Evolutionary conservation across 1,140 invertebrate genomes (phyloP).

Genomic region (Drusus annulatus): DNA sequence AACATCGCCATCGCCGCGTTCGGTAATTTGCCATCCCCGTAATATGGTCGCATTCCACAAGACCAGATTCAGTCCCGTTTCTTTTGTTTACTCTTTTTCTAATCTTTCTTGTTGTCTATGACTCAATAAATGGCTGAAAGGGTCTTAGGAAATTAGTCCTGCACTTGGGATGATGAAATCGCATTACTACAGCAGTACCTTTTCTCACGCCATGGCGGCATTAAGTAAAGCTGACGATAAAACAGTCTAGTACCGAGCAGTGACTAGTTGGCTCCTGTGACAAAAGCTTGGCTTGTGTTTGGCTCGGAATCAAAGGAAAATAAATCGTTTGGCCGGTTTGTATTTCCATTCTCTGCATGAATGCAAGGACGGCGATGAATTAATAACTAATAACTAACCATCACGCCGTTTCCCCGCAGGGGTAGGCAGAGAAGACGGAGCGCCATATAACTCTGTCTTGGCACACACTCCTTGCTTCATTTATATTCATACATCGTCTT

Average conservation of each 20-base stretch:
- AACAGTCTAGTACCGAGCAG: not conserved
- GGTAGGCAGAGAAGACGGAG: too few species aligned
- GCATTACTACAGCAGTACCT: not conserved
- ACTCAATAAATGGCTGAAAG: slow-evolving; percentile 29
- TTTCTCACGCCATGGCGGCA: slow-evolving; percentile 10
- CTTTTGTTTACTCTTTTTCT: slow-evolving; percentile 28
- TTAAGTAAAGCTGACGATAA: not conserved
- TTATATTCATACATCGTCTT: too few species aligned
- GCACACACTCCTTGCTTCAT: too few species aligned
- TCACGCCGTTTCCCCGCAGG: too few species aligned
- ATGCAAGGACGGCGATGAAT: too few species aligned
- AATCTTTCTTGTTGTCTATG: slow-evolving; percentile 18
- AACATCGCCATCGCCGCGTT: slow-evolving; percentile 8
- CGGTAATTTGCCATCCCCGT: slow-evolving; percentile 18
- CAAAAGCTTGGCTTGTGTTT: too few species aligned
- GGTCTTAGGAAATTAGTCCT: slow-evolving; percentile 27
- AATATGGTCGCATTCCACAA: slow-evolving; percentile 30
- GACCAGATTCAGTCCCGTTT: slow-evolving; percentile 20
- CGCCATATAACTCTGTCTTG: too few species aligned
- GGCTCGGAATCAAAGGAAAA: too few species aligned
- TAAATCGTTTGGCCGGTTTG: too few species aligned
- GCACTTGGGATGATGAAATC: slow-evolving; percentile 18
- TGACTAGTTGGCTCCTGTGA: too few species aligned
- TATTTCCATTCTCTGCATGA: too few species aligned
- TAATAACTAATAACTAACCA: too few species aligned